Evolutionary conservation across 2,797 vertebrate species (phyloP).

Genomic region (Telmatherina bonti): DNA sequence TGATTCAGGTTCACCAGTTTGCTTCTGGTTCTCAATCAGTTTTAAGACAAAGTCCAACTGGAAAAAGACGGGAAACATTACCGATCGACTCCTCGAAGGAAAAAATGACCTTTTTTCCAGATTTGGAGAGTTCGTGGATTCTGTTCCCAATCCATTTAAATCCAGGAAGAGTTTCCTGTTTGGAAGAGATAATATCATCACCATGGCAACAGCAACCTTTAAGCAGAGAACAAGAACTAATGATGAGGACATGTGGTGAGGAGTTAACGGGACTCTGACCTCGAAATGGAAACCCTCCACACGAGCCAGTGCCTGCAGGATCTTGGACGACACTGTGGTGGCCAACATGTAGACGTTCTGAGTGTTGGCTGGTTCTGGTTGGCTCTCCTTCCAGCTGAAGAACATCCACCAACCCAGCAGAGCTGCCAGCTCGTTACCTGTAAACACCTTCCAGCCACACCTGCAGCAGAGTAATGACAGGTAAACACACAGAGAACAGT

Average conservation of each 20-base stretch:
- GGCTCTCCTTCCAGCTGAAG: conserved; percentile 87
- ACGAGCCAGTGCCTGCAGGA: conserved; percentile 88
- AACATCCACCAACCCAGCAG: conserved; percentile 98
- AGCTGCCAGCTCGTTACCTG: conserved; percentile 93
- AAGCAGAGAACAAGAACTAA: rapidly evolving
- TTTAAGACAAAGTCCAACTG: too few relatives aligned
- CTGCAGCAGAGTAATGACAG: conserved; percentile 59
- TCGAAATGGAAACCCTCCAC: conserved; percentile 93
- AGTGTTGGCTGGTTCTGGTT: conserved; percentile 74
- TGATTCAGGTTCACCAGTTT: not conserved
- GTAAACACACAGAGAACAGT: not conserved
- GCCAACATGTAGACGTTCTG: conserved; percentile 90
- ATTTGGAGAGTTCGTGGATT: conserved; percentile 88
- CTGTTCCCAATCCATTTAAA: conserved; percentile 97
- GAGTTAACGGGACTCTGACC: conserved; percentile 66
- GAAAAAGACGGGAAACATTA: conserved; percentile 52
- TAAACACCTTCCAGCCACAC: conserved; percentile 92
- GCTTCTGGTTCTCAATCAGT: too few relatives aligned
- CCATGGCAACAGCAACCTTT: not conserved
- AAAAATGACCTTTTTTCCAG: conserved; percentile 90
- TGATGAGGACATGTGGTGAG: too few relatives aligned
- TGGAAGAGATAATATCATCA: not conserved
- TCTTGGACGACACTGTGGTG: conserved; percentile 95
- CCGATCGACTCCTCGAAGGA: conserved; percentile 98
- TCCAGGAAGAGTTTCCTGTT: conserved; percentile 95